Conservation (phyloP, 1,140 invertebrate genomes). For the Camponotus pennsylvanicus region DNA sequence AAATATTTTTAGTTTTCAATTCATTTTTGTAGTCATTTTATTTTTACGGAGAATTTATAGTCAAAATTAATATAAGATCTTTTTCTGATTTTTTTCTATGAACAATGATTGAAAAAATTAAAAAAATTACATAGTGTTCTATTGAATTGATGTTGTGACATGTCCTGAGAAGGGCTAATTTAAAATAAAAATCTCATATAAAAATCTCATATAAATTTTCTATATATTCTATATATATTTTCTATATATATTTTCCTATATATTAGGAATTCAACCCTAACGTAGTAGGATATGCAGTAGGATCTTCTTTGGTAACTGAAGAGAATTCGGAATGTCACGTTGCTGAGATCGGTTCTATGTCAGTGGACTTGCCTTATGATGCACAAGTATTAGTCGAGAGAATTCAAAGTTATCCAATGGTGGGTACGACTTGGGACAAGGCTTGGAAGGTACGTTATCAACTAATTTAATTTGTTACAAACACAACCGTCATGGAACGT, state of each 20-base stretch:
- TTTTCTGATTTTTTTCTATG: background rate
- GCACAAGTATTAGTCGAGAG: conserved; percentile 88
- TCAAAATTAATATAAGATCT: background rate
- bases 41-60: background rate
- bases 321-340: conserved; percentile 88
- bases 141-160: background rate
- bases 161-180: background rate
- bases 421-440: conserved; percentile 87
- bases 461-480: conserved; percentile 14
- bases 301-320: conserved; percentile 85
- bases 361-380: conserved; percentile 88
- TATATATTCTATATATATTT: too few relatives aligned
- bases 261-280: conserved; percentile 89
- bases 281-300: conserved; percentile 87
- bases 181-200: conserved; percentile 10
- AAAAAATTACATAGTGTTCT: background rate
- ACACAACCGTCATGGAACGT: background rate
- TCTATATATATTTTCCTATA: too few relatives aligned
- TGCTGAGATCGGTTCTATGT: conserved; percentile 88
- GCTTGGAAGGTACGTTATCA: conserved; percentile 88
- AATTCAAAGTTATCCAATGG: conserved; percentile 87
- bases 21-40: background rate
- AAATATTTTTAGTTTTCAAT: background rate
- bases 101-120: background rate
- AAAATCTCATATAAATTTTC: background rate